Conservation (phyloP, 2,113 vertebrate genomes). For the Epinephelus lanceolatus region DNA sequence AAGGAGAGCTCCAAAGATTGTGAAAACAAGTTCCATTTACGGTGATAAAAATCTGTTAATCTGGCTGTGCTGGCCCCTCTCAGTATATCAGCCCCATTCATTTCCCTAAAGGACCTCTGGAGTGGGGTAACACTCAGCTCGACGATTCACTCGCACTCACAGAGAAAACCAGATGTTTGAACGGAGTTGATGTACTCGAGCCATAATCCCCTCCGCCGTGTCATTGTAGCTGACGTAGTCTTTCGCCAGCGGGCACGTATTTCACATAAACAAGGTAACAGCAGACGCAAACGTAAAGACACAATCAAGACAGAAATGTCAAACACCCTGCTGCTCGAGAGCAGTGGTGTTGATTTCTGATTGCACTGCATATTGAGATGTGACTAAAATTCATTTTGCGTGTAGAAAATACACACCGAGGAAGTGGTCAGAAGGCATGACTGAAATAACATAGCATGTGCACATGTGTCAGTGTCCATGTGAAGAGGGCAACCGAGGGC, state of each 20-base stretch:
- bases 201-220: conserved; percentile 48
- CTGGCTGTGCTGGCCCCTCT: conserved; percentile 58
- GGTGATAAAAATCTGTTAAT: conserved; percentile 75
- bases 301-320: conserved; percentile 38
- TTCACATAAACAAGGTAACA: conserved; percentile 60
- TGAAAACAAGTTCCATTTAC: conserved; percentile 67
- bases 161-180: conserved; percentile 65
- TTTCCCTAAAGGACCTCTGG: conserved; percentile 72
- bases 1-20: conserved; percentile 56
- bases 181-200: conserved; percentile 49
- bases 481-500: conserved; percentile 44
- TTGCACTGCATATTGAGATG: not conserved
- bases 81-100: conserved; percentile 48
- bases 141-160: conserved; percentile 43
- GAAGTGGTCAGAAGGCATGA: not conserved
- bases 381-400: not conserved
- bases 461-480: not conserved
- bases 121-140: conserved; percentile 56
- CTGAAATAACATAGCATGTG: not conserved
- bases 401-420: not conserved
- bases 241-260: conserved; percentile 41
- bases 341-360: conserved; percentile 1
- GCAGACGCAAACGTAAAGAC: conserved; percentile 32
- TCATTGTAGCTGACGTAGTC: conserved; percentile 41
- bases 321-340: conserved; percentile 4